A percentile compares a stretch with the other conserved stretches of the same genome.
phyloP scores from a whole-genome alignment of 2,113 vertebrate species.

The Prolemur simus region DNA sequence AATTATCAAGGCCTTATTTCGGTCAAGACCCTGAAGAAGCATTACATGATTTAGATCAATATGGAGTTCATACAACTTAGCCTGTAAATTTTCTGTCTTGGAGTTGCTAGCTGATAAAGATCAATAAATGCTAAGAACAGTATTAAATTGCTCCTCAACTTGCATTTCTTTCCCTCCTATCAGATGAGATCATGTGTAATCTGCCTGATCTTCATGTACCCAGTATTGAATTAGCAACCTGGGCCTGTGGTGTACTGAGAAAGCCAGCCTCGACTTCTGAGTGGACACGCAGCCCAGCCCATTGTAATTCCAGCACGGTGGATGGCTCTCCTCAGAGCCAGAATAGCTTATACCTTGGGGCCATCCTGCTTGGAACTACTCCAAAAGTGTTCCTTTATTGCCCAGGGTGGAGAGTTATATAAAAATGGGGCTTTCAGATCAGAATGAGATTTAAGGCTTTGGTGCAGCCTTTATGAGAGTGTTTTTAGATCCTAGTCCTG shows the following conservation, averaged over 20 bases:
- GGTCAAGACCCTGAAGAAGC: not conserved
- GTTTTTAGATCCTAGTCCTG: not conserved
- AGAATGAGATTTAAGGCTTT: not conserved
- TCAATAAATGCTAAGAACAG: not conserved
- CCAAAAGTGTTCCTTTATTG: not conserved
- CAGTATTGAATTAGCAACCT: not conserved
- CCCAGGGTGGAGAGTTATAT: not conserved
- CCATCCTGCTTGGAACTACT: not conserved
- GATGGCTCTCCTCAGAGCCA: not conserved
- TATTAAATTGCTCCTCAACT: not conserved
- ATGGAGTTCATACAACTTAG: not conserved
- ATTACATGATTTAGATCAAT: not conserved
- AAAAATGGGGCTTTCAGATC: not conserved
- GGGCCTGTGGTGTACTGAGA: not conserved
- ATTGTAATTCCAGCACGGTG: not conserved
- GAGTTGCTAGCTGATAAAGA: not conserved
- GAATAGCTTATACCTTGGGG: not conserved
- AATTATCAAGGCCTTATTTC: not conserved
- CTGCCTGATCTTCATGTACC: not conserved
- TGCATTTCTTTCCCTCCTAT: not conserved
- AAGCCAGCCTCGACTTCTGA: not conserved
- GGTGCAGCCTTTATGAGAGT: not conserved
- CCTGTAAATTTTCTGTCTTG: conserved; percentile 8
- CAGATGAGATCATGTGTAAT: not conserved
- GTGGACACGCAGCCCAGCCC: not conserved